phyloP scores from a whole-genome alignment of 2,888 invertebrate genomes.

The Lordiphosa andalusiaca region DNA sequence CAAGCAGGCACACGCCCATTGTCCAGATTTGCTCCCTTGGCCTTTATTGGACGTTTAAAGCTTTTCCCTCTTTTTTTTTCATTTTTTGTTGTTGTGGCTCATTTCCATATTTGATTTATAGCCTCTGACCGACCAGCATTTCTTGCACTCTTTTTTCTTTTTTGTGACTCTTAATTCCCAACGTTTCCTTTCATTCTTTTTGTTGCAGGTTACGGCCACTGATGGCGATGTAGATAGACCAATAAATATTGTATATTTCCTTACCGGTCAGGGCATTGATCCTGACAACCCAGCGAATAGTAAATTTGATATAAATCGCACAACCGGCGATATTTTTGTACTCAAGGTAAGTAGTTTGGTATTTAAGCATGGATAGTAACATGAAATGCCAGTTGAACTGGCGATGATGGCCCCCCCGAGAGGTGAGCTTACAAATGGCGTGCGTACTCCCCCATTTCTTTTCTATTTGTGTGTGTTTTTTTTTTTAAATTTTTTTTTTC shows the following conservation, averaged over 20 bases:
- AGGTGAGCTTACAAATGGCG: slow-evolving; percentile 24
- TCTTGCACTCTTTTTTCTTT: slow-evolving; percentile 16
- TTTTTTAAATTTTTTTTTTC: slow-evolving; percentile 14
- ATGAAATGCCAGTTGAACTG: slow-evolving; percentile 1
- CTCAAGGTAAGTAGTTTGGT: slow-evolving; percentile 87
- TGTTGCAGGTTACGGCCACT: slow-evolving; percentile 93
- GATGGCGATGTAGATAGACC: slow-evolving; percentile 97
- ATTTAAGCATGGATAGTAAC: slow-evolving; percentile 1
- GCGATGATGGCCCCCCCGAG: slow-evolving; percentile 7
- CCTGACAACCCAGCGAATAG: slow-evolving; percentile 96
- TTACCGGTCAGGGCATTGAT: slow-evolving; percentile 98
- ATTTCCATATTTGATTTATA: slow-evolving; percentile 73
- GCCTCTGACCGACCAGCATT: slow-evolving; percentile 33
- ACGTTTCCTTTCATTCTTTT: slow-evolving; percentile 10
- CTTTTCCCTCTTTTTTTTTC: slow-evolving; percentile 31
- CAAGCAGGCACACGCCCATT: slow-evolving; percentile 54
- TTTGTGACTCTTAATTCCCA: slow-evolving; percentile 12
- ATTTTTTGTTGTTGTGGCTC: slow-evolving; percentile 41
- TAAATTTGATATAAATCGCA: slow-evolving; percentile 97
- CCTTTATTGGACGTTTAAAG: slow-evolving; percentile 75
- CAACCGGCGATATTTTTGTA: slow-evolving; percentile 97
- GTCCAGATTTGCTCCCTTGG: slow-evolving; percentile 32
- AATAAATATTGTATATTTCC: slow-evolving; percentile 96
- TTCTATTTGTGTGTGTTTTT: neutral
- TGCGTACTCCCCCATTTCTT: neutral